Percentiles rank a stretch among this genome's conserved stretches.
Conservation (phyloP, 2,113 vertebrate species). For the Gracilinanus agilis region DNA sequence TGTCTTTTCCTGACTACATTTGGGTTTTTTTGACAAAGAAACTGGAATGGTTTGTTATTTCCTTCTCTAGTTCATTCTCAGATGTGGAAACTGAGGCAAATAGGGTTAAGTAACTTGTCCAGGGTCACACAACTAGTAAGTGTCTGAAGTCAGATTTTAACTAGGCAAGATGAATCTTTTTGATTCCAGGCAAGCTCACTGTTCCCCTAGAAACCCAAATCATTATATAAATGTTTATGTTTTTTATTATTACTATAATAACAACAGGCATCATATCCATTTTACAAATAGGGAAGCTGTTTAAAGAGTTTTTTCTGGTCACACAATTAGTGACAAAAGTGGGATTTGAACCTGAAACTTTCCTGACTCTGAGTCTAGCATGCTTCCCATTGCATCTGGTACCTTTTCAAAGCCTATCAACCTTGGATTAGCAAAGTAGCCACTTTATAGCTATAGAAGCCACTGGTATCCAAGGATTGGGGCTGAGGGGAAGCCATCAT, state of each 20-base stretch:
- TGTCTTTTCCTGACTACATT: too few species aligned
- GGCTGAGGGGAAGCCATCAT: not conserved
- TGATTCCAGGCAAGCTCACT: too few species aligned
- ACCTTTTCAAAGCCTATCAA: not conserved
- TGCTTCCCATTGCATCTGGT: not conserved
- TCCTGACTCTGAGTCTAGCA: not conserved
- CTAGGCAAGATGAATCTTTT: too few species aligned
- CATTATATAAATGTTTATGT: too few species aligned
- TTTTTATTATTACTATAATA: not conserved
- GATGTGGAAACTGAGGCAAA: too few species aligned
- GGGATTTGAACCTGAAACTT: not conserved
- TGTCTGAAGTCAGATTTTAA: too few species aligned
- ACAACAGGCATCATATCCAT: not conserved
- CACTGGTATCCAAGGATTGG: not conserved
- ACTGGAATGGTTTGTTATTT: too few species aligned
- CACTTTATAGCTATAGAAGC: not conserved
- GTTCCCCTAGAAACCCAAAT: too few species aligned
- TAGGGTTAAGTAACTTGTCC: too few species aligned
- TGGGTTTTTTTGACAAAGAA: too few species aligned
- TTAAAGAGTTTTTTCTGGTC: constrained; percentile 7
- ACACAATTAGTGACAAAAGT: not conserved
- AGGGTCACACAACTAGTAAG: too few species aligned
- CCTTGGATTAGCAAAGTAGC: not conserved
- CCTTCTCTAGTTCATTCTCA: too few species aligned
- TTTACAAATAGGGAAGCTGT: constrained; percentile 22